Percentiles rank a stretch among this genome's conserved stretches.
These are phyloP conservation scores for Xiphorhynchus elegans DNA, from an alignment of 2,113 vertebrate genomes.

Conservation along the genomic window DNA sequence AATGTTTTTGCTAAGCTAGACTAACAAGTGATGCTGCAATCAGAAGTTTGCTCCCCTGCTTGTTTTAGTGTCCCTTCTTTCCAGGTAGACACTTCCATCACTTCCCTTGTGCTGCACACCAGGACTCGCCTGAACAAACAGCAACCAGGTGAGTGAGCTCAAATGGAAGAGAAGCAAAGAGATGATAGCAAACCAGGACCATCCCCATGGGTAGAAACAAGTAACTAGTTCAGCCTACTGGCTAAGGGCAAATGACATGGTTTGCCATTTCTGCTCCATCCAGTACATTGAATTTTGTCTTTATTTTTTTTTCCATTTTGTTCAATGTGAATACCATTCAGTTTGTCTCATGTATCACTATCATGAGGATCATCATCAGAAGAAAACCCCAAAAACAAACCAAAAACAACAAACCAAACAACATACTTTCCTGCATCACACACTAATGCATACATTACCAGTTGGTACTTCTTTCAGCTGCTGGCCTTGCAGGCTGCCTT, in stretches of 20 bases:
- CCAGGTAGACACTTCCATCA: background rate
- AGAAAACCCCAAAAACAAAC: background rate
- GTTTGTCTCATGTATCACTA: background rate
- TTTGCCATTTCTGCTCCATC: background rate
- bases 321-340: background rate
- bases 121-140: background rate
- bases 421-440: background rate
- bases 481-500: conserved; percentile 50
- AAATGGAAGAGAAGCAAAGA: background rate
- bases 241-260: background rate
- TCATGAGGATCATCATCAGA: background rate
- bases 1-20: background rate
- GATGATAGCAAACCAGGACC: background rate
- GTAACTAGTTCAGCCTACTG: background rate
- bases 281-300: background rate
- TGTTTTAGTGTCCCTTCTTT: background rate
- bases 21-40: background rate
- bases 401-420: background rate
- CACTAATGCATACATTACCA: conserved; percentile 29
- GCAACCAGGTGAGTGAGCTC: background rate
- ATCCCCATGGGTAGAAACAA: background rate
- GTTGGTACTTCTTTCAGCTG: conserved; percentile 24
- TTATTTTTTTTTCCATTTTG: background rate
- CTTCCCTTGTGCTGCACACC: background rate
- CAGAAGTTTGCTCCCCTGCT: background rate